These are phyloP conservation scores for Leptinotarsa texana DNA, from an alignment of 1,140 invertebrate species.

Conservation along the genomic window DNA sequence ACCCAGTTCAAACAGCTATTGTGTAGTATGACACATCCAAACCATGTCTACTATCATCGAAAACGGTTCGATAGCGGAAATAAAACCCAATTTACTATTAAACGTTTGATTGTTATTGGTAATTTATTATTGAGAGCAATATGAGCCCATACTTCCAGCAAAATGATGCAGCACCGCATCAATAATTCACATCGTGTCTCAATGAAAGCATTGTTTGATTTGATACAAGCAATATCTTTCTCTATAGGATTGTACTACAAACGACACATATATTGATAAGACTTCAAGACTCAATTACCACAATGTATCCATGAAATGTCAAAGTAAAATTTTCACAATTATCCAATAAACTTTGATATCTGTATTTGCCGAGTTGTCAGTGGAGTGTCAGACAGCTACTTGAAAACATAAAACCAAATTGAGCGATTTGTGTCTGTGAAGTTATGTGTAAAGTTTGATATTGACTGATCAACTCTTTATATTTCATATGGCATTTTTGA, in stretches of 20 bases:
- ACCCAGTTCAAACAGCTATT: background rate
- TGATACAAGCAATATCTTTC: background rate
- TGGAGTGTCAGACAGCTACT: no score
- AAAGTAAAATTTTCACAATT: no score
- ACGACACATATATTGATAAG: background rate
- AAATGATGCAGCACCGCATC: background rate
- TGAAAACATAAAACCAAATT: no score
- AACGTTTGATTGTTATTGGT: background rate
- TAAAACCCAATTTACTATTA: slow-evolving; percentile 5
- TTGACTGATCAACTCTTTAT: no score
- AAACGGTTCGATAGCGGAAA: background rate
- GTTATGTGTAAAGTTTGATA: no score
- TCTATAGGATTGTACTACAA: background rate
- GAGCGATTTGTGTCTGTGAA: no score
- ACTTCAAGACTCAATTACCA: no score
- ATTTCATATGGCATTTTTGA: no score
- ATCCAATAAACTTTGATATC: no score
- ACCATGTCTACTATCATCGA: background rate
- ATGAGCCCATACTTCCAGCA: background rate
- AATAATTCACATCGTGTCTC: background rate
- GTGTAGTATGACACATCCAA: background rate
- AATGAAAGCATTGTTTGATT: background rate
- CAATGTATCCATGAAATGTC: no score
- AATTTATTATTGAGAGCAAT: slow-evolving; percentile 1
- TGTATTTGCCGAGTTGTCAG: no score